Evolutionary conservation across 2,888 invertebrate genomes (phyloP), one percentile per base, ranked within the genome.

Genomic region (Leptinotarsa rubiginosa): DNA sequence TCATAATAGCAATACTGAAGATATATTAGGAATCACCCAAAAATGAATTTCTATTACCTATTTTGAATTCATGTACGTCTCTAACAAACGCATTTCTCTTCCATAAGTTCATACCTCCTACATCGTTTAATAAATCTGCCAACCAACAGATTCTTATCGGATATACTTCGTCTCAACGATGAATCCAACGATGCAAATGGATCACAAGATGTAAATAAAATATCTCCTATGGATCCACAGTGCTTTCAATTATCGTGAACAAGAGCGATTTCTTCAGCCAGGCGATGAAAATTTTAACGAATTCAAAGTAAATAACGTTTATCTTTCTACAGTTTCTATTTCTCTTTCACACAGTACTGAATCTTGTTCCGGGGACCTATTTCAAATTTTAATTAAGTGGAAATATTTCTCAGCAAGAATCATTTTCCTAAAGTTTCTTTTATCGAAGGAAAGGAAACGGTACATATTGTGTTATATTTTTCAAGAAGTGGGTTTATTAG

Each of bases 241-340:
- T 18, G 56, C 20, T 20, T 56, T 56, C 56, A 56, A 56, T 56
- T 56, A 56, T 20, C 15, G 13, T 15, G 56, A 56, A 56, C 56
- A 22, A 25, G 56, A 12, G 25, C 20, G 56, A 56, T 13, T 12
- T 22, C 22, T 22, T 56, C 4, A 56, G 56, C 12, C 20, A 56
- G 56, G 15, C 56, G 56, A 56, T 22, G 4, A 25, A 56, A 56
- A 13, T 56, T 56, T 15, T 22, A 56, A 56, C 15, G 56, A 56
- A 56, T 4, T 56, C 56, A 22, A 56, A 22, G 18, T 20, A 22
- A 20, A 22, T 18, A 52, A n/a, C 18, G 3, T 52, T 31, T 18
- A 52, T 22, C 13, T 56, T 20, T 56, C 22, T 20, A 15, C 18
- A 15, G 56, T 56, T 56, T 56, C 13, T 22, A 20, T 56, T 56